Conservation (phyloP, 1,140 invertebrate species). For the Dinoponera quadriceps region DNA sequence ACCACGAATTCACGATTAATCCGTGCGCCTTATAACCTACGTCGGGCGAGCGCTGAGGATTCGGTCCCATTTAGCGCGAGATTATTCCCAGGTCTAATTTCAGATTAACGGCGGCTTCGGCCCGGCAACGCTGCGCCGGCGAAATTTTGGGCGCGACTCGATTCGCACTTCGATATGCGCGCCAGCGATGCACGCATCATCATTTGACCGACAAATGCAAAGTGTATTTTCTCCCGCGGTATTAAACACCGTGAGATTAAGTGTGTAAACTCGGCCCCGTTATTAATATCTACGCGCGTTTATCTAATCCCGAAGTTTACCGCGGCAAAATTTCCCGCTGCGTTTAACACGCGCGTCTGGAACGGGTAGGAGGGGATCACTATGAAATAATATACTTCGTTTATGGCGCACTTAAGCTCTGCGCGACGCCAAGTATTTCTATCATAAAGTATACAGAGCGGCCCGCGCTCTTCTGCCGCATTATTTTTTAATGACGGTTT, state of each 20-base stretch:
- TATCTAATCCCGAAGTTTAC: neutral
- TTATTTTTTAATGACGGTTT: too few species aligned
- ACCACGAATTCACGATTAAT: slow-evolving; percentile 36
- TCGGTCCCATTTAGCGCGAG: neutral
- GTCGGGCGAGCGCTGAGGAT: neutral
- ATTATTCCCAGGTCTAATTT: slow-evolving; percentile 33
- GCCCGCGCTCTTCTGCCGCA: too few species aligned
- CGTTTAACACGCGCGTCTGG: neutral
- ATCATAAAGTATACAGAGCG: too few species aligned
- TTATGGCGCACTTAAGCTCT: too few species aligned
- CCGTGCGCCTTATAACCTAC: slow-evolving; percentile 4
- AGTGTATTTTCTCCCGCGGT: slow-evolving; percentile 4
- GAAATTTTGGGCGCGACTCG: slow-evolving; percentile 15
- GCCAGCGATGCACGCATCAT: neutral
- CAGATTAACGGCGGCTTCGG: slow-evolving; percentile 2
- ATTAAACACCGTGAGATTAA: slow-evolving; percentile 26
- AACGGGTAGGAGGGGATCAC: neutral
- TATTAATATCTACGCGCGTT: slow-evolving; percentile 11
- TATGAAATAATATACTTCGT: too few species aligned
- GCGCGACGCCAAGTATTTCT: too few species aligned
- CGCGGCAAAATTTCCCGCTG: neutral
- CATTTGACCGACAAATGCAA: slow-evolving; percentile 25
- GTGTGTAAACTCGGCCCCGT: slow-evolving; percentile 20
- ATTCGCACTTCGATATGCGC: slow-evolving; percentile 21
- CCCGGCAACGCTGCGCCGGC: neutral